A percentile compares a stretch with the other conserved stretches of the same genome.
Evolutionary conservation across 2,113 vertebrate genomes (phyloP).

Genomic region (Ovis canadensis): DNA sequence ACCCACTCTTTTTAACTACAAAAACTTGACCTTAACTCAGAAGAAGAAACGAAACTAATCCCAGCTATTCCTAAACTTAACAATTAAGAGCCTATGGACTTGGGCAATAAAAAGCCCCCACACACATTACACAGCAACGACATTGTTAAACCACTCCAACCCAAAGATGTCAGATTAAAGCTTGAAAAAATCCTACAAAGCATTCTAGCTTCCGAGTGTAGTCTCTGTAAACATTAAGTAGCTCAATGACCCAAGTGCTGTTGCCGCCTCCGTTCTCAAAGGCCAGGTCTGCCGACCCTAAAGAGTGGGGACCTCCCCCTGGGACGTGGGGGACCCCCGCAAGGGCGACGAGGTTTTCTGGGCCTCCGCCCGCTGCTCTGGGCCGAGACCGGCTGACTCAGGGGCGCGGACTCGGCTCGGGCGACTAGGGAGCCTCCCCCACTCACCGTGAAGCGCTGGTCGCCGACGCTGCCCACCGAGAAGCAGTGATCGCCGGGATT

Average conservation of each 20-base stretch:
- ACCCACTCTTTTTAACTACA: slow-evolving; percentile 12
- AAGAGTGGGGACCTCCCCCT: background rate
- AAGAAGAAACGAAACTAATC: background rate
- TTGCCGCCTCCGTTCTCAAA: background rate
- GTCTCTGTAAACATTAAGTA: background rate
- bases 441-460: slow-evolving; percentile 93
- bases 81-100: background rate
- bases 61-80: background rate
- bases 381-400: background rate
- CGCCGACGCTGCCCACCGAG: slow-evolving; percentile 89
- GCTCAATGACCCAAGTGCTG: background rate
- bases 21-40: background rate
- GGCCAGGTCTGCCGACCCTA: background rate
- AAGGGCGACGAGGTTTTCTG: background rate
- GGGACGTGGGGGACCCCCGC: background rate
- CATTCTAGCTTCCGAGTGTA: background rate
- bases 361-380: background rate
- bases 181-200: background rate
- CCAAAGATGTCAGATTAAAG: background rate
- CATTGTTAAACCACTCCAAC: background rate
- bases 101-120: background rate
- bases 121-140: background rate
- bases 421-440: background rate
- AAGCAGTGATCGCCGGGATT: slow-evolving; percentile 96
- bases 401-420: background rate